Percentiles rank a stretch among this genome's conserved stretches.
phyloP scores from a whole-genome alignment of 1,140 invertebrate genomes.

The Venustaconcha ellipsiformis region DNA sequence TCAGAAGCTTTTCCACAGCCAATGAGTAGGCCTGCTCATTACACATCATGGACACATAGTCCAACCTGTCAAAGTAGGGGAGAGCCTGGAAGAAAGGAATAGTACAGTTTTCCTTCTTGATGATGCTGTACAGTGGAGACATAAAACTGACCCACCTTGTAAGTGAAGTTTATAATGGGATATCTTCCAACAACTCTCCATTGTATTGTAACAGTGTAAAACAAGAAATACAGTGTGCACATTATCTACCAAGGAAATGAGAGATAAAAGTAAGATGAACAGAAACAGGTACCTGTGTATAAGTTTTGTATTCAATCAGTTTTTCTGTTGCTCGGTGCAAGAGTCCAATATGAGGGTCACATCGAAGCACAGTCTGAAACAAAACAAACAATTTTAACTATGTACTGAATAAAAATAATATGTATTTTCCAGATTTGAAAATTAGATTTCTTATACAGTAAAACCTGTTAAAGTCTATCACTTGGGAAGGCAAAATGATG shows the following conservation, averaged over 20 bases:
- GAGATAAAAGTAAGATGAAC: not conserved
- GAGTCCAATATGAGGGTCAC: constrained; percentile 97
- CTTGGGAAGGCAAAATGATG: no score
- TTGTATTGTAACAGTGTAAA: not conserved
- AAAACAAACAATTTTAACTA: not conserved
- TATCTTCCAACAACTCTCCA: no score
- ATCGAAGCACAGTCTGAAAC: constrained; percentile 81
- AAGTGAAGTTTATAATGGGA: no score
- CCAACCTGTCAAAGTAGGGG: constrained; percentile 98
- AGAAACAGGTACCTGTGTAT: constrained; percentile 73
- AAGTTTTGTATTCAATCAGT: constrained; percentile 98
- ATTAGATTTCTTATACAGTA: no score
- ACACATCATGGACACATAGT: constrained; percentile 99
- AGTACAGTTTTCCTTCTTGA: not conserved
- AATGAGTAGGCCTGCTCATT: constrained; percentile 98
- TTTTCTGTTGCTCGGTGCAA: constrained; percentile 98
- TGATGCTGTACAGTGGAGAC: no score
- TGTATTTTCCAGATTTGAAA: no score
- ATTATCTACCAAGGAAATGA: not conserved
- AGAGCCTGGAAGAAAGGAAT: constrained; percentile 80
- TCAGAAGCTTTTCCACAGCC: constrained; percentile 95
- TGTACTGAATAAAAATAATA: no score
- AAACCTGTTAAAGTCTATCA: no score
- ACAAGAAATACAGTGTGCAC: not conserved
- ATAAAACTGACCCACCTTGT: no score